These are phyloP conservation scores for Ceratitis capitata DNA, from an alignment of 1,140 invertebrate species.

Conservation along the genomic window DNA sequence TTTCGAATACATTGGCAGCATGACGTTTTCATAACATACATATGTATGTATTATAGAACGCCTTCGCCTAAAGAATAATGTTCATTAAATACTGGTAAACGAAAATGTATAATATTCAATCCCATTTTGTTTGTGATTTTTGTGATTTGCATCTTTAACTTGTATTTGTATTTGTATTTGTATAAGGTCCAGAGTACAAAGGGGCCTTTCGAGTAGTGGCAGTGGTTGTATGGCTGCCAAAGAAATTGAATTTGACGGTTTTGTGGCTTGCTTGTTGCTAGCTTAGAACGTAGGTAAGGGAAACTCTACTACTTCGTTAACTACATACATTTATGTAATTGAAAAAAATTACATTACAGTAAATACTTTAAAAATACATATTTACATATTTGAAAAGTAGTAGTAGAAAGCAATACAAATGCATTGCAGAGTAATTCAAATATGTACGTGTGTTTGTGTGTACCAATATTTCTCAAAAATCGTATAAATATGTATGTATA, in stretches of 20 bases:
- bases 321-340: conserved; percentile 44
- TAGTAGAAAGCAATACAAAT: too few relatives aligned
- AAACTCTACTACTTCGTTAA: conserved; percentile 43
- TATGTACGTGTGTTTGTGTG: neutral
- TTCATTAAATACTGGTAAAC: conserved; percentile 67
- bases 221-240: neutral
- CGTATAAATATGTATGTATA: neutral
- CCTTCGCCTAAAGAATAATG: conserved; percentile 57
- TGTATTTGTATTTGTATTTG: neutral
- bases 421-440: neutral
- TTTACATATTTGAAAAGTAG: too few relatives aligned
- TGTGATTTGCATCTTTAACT: too few relatives aligned
- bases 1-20: neutral
- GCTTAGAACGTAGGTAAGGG: too few relatives aligned
- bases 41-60: neutral
- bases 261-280: conserved; percentile 51
- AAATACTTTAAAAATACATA: too few relatives aligned
- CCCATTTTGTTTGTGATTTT: conserved; percentile 53
- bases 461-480: neutral
- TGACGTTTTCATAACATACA: neutral
- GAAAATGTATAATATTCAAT: conserved; percentile 67
- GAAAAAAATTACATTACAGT: conserved; percentile 47
- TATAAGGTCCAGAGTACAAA: conserved; percentile 15
- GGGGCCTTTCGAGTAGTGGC: neutral
- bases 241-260: neutral